phyloP scores from a whole-genome alignment of 2,113 vertebrate genomes.

The Telmatochromis sp. region DNA sequence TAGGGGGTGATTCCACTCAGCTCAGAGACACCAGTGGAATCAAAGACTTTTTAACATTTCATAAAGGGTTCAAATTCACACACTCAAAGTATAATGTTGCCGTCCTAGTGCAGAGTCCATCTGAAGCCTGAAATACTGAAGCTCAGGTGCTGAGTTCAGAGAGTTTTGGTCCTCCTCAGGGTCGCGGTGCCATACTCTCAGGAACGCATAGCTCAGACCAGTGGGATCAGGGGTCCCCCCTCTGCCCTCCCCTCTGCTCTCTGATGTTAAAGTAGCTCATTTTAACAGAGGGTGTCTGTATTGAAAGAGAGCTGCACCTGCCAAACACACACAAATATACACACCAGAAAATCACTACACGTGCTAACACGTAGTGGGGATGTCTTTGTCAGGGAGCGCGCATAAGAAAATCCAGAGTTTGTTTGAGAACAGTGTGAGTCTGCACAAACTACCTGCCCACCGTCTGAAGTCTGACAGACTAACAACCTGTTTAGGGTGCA shows the following conservation, averaged over 20 bases:
- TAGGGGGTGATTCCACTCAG: not conserved
- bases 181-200: not conserved
- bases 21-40: not conserved
- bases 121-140: not conserved
- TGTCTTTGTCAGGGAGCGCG: not conserved
- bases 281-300: conserved; percentile 89
- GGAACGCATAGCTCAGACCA: not conserved
- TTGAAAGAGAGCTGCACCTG: conserved; percentile 95
- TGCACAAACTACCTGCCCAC: not conserved
- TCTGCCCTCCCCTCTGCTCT: not conserved
- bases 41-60: not conserved
- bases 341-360: not conserved
- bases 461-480: not conserved
- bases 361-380: too few species aligned
- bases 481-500: not conserved
- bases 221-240: not conserved
- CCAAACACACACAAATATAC: not conserved
- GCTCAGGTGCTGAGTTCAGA: not conserved
- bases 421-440: not conserved
- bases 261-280: not conserved
- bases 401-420: not conserved
- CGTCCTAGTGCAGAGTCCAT: not conserved
- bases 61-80: not conserved
- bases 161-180: conserved; percentile 14
- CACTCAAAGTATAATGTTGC: not conserved